Evolutionary conservation across 1,140 invertebrate species (phyloP).

Genomic region (Aphis craccivora): DNA sequence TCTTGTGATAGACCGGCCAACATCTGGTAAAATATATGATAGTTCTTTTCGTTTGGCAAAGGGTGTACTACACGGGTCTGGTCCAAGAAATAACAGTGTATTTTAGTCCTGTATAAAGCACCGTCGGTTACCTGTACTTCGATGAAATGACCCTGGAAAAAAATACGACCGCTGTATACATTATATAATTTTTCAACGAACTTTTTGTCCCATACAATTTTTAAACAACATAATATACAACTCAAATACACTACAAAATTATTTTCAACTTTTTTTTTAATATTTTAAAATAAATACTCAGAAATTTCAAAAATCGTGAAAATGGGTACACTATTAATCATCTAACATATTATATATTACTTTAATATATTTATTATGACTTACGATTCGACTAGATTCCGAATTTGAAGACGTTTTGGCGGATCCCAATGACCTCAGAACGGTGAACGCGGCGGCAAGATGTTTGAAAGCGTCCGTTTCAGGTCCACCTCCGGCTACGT

Average conservation of each 20-base stretch:
- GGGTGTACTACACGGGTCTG: conserved; percentile 89
- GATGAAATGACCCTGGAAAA: conserved; percentile 90
- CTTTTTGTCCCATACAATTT: neutral
- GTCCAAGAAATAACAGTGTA: conserved; percentile 94
- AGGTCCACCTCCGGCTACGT: conserved; percentile 89
- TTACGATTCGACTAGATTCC: conserved; percentile 92
- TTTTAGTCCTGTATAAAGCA: conserved; percentile 92
- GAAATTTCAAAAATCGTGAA: neutral
- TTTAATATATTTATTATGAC: conserved; percentile 61
- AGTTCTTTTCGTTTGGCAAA: conserved; percentile 88
- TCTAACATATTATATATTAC: neutral
- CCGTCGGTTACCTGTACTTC: conserved; percentile 97
- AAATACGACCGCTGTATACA: neutral
- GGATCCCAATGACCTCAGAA: conserved; percentile 87
- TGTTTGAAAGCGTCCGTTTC: conserved; percentile 97
- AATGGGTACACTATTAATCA: neutral
- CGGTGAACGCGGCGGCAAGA: conserved; percentile 91
- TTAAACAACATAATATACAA: neutral
- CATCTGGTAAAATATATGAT: conserved; percentile 98
- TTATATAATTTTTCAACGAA: conserved; percentile 52
- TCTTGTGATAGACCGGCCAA: conserved; percentile 86
- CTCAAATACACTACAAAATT: neutral
- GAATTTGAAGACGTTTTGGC: conserved; percentile 89
- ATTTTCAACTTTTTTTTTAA: neutral
- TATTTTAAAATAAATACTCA: neutral